These are phyloP conservation scores for Dinomys branickii DNA, from an alignment of 2,113 vertebrate genomes.

Conservation along the genomic window DNA sequence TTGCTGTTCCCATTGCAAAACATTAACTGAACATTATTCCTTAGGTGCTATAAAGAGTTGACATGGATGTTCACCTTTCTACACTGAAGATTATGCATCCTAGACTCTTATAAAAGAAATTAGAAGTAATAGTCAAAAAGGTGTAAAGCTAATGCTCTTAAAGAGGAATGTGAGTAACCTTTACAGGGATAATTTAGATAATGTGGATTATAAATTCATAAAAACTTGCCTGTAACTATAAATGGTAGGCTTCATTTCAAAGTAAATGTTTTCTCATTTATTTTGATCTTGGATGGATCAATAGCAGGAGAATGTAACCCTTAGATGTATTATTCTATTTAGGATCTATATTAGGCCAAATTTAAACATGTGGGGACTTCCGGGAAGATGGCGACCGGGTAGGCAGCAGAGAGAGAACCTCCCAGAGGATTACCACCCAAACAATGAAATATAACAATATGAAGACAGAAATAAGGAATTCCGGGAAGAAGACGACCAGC, in stretches of 20 bases:
- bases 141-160: not conserved
- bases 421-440: too few relatives aligned
- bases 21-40: not conserved
- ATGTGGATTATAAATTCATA: slow-evolving; percentile 10
- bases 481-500: too few relatives aligned
- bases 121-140: not conserved
- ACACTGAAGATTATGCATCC: not conserved
- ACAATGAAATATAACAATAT: too few relatives aligned
- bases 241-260: slow-evolving; percentile 3
- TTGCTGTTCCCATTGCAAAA: not conserved
- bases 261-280: slow-evolving; percentile 34
- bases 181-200: not conserved
- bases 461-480: too few relatives aligned
- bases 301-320: not conserved
- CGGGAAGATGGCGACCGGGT: too few relatives aligned
- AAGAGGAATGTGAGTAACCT: not conserved
- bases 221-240: not conserved
- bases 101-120: not conserved
- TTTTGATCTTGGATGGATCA: slow-evolving; percentile 35
- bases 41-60: not conserved
- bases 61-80: not conserved
- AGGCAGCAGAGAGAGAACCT: too few relatives aligned
- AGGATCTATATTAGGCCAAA: slow-evolving; percentile 47
- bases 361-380: slow-evolving; percentile 44
- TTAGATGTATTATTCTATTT: slow-evolving; percentile 37